phyloP scores from a whole-genome alignment of 2,113 vertebrate genomes.

The Pseudorhombus dupliciocellatus region DNA sequence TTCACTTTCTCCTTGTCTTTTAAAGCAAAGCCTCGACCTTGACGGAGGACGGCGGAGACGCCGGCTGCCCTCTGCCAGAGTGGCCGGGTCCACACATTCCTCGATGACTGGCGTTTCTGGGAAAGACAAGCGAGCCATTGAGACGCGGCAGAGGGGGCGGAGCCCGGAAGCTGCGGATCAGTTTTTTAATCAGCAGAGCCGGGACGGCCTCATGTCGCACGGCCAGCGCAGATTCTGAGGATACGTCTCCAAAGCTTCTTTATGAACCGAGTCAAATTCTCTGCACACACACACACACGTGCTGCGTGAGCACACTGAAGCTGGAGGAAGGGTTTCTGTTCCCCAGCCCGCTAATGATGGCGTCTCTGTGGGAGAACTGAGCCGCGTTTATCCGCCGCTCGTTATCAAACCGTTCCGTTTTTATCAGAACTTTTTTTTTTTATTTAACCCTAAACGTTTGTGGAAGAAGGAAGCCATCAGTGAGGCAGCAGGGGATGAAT shows the following conservation, averaged over 20 bases:
- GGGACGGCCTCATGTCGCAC: slow-evolving; percentile 13
- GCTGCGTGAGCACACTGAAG: slow-evolving; percentile 20
- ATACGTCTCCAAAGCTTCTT: neutral
- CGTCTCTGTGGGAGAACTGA: neutral
- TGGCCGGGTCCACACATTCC: slow-evolving; percentile 48
- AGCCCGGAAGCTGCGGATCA: slow-evolving; percentile 17
- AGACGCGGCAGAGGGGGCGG: neutral
- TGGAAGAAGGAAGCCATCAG: slow-evolving; percentile 16
- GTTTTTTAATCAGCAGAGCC: slow-evolving; percentile 17
- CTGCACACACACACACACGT: too few species aligned
- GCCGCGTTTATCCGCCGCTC: slow-evolving; percentile 12
- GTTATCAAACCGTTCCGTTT: too few species aligned
- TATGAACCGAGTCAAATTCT: too few species aligned
- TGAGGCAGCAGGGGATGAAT: slow-evolving; percentile 2
- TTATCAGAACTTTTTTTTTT: too few species aligned
- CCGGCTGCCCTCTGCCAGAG: slow-evolving; percentile 15
- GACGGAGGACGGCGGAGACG: neutral
- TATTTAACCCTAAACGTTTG: too few species aligned
- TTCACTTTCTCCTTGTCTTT: neutral
- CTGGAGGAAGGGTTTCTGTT: slow-evolving; percentile 40
- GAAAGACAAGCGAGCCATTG: slow-evolving; percentile 32
- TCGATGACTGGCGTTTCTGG: slow-evolving; percentile 13
- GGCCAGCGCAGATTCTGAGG: neutral
- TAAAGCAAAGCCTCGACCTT: neutral
- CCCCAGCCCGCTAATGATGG: slow-evolving; percentile 27